Percentiles rank a stretch among this genome's conserved stretches.
These are phyloP conservation scores for Chamaetylas fuelleborni DNA, from an alignment of 2,113 vertebrate species.

Conservation along the genomic window DNA sequence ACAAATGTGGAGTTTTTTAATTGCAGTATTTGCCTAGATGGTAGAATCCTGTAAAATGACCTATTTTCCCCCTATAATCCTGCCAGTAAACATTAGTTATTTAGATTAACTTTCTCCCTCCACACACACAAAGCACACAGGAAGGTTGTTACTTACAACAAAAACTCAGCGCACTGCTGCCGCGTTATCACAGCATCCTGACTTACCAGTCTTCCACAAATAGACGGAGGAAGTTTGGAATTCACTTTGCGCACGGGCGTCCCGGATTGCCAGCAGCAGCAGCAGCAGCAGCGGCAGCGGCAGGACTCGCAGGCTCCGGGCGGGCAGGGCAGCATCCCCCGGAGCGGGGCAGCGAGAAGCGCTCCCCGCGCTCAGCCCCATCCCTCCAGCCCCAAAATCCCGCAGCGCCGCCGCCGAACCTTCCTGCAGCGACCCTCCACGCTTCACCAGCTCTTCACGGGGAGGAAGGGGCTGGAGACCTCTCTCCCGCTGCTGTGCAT, in stretches of 20 bases:
- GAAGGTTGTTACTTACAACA: background rate
- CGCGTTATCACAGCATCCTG: background rate
- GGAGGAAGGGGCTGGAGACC: background rate
- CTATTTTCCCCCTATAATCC: background rate
- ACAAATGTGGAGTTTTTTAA: background rate
- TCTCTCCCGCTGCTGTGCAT: slow-evolving; percentile 64
- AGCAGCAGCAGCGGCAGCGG: slow-evolving; percentile 54
- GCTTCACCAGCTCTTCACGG: slow-evolving; percentile 20
- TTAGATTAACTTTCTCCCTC: slow-evolving; percentile 9
- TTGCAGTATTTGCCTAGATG: background rate
- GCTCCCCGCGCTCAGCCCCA: slow-evolving; percentile 76
- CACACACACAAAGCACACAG: background rate
- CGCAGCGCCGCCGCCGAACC: slow-evolving; percentile 20
- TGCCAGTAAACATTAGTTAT: background rate
- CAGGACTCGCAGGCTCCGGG: slow-evolving; percentile 53
- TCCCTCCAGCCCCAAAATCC: slow-evolving; percentile 75
- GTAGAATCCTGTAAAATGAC: background rate
- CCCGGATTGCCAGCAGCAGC: slow-evolving; percentile 75
- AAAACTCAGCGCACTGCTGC: background rate
- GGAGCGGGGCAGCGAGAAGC: slow-evolving; percentile 47
- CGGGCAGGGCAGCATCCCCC: slow-evolving; percentile 25
- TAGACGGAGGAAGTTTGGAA: slow-evolving; percentile 85
- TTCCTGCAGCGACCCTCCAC: background rate
- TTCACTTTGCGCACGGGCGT: slow-evolving; percentile 75
- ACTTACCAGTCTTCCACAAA: slow-evolving; percentile 95